Base-by-base conservation (phyloP, 2,888 invertebrate genomes). In the Galerucella nymphaeae region DNA sequence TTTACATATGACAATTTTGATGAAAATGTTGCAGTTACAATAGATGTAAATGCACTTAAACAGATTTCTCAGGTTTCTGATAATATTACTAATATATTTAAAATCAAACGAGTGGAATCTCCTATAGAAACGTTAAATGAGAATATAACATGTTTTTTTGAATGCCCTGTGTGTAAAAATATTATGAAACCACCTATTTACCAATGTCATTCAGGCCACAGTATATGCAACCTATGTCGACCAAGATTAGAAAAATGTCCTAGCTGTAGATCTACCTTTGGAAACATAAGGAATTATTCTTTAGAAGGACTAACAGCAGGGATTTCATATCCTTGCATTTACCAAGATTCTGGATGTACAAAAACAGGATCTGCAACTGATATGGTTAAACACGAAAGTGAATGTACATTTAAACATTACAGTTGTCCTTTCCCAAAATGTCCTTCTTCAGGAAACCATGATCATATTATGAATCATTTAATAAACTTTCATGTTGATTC, bases 141-240 rank as follows among this genome's bases (percentile, higher is more conserved):
- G 57, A 80, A 80, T 62, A 77, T 84, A 71, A 67, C 84, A 45
- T 80, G 79, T n/a, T 81, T 80, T 65, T 83, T 85, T 67, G 84
- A 84, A 76, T 85, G 85, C 72, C 84, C 85, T 8, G 82, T 84
- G 1, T 85, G 85, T 70, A 84, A 84, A 67, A 78, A 75, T 38
- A 80, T 82, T 59, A 85, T 85, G 85, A 82, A 81, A 67, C 84
- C 84, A 1, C 85, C 84, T 0, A 85, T 85, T 67, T 83, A 77
- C 59, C 85, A 84, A 69, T 85, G 85, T 70, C 79, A 82, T 63
- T 79, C 81, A 18, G 84, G 85, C 0, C 85, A 85, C 72, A 84
- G 84, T 65, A 77, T 85, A 42, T 85, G 85, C 73, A 82, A 82
- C 73, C 75, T 76, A 20, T 85, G 85, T 68, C 77, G 81, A 16